Percentiles rank a stretch among this genome's conserved stretches.
These are phyloP conservation scores for Chrysotoxum bicinctum DNA, from an alignment of 2,888 invertebrate genomes.

Conservation along the genomic window DNA sequence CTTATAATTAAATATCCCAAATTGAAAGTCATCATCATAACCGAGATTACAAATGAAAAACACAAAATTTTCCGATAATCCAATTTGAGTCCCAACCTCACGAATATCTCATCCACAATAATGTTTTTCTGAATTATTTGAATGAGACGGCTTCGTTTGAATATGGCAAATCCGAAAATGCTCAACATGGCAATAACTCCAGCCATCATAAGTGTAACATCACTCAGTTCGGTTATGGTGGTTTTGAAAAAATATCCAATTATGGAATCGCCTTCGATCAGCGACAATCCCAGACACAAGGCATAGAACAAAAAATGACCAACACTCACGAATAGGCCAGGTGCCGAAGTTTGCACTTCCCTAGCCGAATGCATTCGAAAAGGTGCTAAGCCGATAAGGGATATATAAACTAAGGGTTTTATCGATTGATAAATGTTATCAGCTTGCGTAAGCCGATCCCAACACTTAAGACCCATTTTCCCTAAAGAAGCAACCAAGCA, in stretches of 20 bases:
- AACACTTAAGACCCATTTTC: conserved; percentile 76
- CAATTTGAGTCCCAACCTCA: conserved; percentile 77
- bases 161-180: conserved; percentile 78
- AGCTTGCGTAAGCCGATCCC: conserved; percentile 78
- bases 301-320: conserved; percentile 78
- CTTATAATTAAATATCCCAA: conserved; percentile 78
- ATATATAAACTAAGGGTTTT: conserved; percentile 78
- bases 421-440: conserved; percentile 79
- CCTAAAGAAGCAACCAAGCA: not conserved
- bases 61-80: conserved; percentile 78
- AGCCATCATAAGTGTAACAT: conserved; percentile 77
- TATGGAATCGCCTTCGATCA: conserved; percentile 78
- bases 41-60: conserved; percentile 77
- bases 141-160: conserved; percentile 76
- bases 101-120: conserved; percentile 78
- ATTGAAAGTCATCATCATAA: conserved; percentile 78
- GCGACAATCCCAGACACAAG: conserved; percentile 76
- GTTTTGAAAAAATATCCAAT: conserved; percentile 81
- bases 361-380: conserved; percentile 77
- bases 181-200: conserved; percentile 79
- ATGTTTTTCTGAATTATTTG: conserved; percentile 77
- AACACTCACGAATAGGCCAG: conserved; percentile 77
- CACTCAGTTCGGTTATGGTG: conserved; percentile 79
- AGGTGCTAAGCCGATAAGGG: conserved; percentile 79
- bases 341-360: conserved; percentile 78